These are phyloP conservation scores for Latrodectus hesperus DNA, from an alignment of 2,888 invertebrate species.

Conservation along the genomic window DNA sequence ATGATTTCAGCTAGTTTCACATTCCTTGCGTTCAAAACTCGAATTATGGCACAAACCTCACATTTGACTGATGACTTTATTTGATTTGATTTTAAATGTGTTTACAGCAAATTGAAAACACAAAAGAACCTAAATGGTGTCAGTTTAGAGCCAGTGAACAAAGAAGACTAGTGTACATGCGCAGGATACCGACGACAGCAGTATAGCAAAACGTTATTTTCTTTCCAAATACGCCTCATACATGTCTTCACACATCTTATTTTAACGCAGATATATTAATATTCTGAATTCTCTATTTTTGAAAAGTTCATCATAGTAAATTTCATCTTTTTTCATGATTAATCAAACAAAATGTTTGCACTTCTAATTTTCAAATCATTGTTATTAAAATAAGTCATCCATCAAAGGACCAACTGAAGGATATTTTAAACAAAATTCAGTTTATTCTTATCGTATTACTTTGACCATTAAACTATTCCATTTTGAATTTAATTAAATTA, in stretches of 20 bases:
- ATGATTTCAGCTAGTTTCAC: background rate
- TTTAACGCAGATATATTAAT: no score
- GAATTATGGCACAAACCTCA: background rate
- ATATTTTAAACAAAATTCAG: no score
- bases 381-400: no score
- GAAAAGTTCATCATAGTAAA: no score
- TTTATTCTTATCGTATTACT: no score
- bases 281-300: no score
- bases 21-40: constrained; percentile 5
- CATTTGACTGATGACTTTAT: background rate
- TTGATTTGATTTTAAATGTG: background rate
- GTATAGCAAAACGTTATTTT: background rate
- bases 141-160: background rate
- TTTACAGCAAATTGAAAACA: background rate
- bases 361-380: no score
- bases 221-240: constrained; percentile 1
- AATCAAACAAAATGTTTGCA: no score
- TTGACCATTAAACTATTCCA: no score
- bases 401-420: no score
- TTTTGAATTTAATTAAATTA: no score
- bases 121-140: constrained; percentile 2
- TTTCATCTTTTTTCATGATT: no score
- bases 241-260: background rate
- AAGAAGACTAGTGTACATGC: background rate
- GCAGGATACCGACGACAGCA: background rate